Percentiles rank a stretch among this genome's conserved stretches.
phyloP scores from a whole-genome alignment of 2,888 invertebrate species.

The Trichopria drosophilae region DNA sequence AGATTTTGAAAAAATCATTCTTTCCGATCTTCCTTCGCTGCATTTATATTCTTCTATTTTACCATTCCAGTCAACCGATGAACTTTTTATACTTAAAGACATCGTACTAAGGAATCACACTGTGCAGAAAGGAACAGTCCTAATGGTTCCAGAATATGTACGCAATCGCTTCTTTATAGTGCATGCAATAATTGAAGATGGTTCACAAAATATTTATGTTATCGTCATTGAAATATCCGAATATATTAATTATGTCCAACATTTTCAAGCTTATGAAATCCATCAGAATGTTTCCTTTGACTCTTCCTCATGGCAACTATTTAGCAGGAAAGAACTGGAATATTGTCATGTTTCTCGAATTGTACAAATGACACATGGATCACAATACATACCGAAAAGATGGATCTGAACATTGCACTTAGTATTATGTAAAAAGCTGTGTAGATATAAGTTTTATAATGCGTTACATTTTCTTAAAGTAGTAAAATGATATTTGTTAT shows the following conservation, averaged over 20 bases:
- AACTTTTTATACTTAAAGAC: too few relatives aligned
- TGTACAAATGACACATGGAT: neutral
- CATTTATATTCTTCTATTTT: too few relatives aligned
- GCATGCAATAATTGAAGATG: slow-evolving; percentile 21
- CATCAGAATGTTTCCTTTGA: slow-evolving; percentile 10
- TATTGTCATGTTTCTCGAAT: slow-evolving; percentile 12
- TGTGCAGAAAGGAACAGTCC: neutral
- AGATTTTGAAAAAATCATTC: slow-evolving; percentile 3
- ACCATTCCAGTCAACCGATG: too few relatives aligned
- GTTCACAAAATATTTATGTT: slow-evolving; percentile 9
- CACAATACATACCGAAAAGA: slow-evolving; percentile 14
- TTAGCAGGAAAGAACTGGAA: slow-evolving; percentile 13
- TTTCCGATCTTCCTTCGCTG: too few relatives aligned
- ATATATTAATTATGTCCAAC: slow-evolving; percentile 22
- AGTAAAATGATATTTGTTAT: too few relatives aligned
- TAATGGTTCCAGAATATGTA: slow-evolving; percentile 13
- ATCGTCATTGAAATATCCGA: slow-evolving; percentile 19
- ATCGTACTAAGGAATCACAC: slow-evolving; percentile 3
- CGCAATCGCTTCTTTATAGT: slow-evolving; percentile 17
- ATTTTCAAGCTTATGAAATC: slow-evolving; percentile 24
- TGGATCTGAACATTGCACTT: slow-evolving; percentile 20
- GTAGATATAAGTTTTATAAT: too few relatives aligned
- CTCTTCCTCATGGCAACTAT: slow-evolving; percentile 19
- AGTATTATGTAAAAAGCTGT: too few relatives aligned
- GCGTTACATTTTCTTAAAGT: too few relatives aligned